Conservation (phyloP, 2,113 vertebrate genomes). For the Etheostoma spectabile region DNA sequence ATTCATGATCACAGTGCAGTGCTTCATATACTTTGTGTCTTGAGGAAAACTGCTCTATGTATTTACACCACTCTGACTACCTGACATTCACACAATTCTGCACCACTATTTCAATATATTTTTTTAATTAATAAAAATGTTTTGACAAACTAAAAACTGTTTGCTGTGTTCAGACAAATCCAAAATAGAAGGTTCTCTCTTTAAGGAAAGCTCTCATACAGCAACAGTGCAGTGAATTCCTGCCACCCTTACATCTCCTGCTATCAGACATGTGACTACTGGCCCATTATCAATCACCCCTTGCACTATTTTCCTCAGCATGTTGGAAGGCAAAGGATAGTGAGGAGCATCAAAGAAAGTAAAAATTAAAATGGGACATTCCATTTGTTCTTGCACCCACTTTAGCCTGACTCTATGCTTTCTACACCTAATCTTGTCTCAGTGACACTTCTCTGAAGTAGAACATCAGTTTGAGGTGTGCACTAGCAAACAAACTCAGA, state of each 20-base stretch:
- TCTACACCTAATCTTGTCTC: conserved; percentile 3
- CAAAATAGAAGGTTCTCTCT: conserved; percentile 42
- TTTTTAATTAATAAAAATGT: background rate
- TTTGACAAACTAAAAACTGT: conserved; percentile 27
- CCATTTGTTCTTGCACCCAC: conserved; percentile 8
- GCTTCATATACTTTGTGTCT: background rate
- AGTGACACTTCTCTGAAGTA: conserved; percentile 37
- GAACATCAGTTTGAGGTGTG: conserved; percentile 49
- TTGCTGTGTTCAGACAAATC: conserved; percentile 17
- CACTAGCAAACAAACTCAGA: conserved; percentile 59
- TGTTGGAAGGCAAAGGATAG: conserved; percentile 19
- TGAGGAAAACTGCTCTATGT: background rate
- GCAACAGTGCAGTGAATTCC: conserved; percentile 52
- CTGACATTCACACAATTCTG: conserved; percentile 19
- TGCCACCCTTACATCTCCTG: conserved; percentile 47
- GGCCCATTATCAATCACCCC: conserved; percentile 59
- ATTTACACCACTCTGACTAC: too few relatives aligned
- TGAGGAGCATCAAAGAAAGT: conserved; percentile 39
- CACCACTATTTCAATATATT: conserved; percentile 11
- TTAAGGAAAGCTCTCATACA: conserved; percentile 49
- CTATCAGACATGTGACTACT: conserved; percentile 70
- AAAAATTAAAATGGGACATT: conserved; percentile 36
- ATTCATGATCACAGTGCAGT: conserved; percentile 2
- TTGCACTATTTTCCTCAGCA: conserved; percentile 41
- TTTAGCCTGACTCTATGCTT: conserved; percentile 6